Base-by-base conservation (phyloP, 2,797 vertebrate species). In the Coilia nasus region DNA sequence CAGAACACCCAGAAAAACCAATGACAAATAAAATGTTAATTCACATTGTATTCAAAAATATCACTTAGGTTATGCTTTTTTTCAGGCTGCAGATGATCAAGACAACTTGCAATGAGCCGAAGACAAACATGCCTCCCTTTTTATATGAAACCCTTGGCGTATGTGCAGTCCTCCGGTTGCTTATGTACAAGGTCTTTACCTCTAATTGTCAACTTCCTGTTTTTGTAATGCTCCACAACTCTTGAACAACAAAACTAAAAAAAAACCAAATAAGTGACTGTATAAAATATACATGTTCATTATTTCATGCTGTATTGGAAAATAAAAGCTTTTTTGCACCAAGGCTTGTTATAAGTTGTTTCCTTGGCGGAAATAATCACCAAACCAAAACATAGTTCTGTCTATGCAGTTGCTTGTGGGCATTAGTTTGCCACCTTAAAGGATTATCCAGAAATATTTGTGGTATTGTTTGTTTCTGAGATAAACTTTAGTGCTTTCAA, bases 211-310 rank as follows among this genome's bases (percentile, higher is more conserved):
- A 75, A 21, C 71, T 44, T 44, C 71, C 71, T 78, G 35, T 78
- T 78, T 78, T 78, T 78, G 35, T 78, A 78, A 78, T 44, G 35
- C 17, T 31, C 19, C 17, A 41, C 35, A 78, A 9, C 60, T 64
- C 7, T 25, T 64, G 9, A 64, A 54, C 3, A 54, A 54, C 3
- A 54, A 14, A 54, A 2, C 14, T 3, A 54, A 54, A 54, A 54
- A 54, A 54, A 10, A 64, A 64, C n/a, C 6, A 64, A 64, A 64
- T 10, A 25, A 64, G 10, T 64, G 23, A 64, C 60, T 78, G 71
- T 78, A 78, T 78, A 78, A 78, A 41, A 78, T 78, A 78, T 41
- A 78, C 71, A 78, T 44, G 71, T 78, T 78, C 71, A n/a, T 44
- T 44, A 41, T 44, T 78, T n/a, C 35, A 78, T 78, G 71, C 9